A percentile compares a stretch with the other conserved stretches of the same genome.
phyloP scores from a whole-genome alignment of 2,113 vertebrate species.

The Pachycephala philippinensis region DNA sequence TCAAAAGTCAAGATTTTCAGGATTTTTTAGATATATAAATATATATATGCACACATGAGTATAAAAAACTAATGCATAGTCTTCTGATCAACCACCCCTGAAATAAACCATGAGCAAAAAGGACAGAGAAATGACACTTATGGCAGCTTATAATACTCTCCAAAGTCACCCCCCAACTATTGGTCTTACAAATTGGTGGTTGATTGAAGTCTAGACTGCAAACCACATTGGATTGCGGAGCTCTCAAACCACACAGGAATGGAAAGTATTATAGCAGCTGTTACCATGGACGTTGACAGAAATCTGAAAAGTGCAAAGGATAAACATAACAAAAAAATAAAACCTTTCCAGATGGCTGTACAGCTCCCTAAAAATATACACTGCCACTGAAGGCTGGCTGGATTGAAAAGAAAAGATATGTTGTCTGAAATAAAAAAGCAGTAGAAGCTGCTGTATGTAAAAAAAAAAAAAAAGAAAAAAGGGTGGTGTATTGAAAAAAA shows the following conservation, averaged over 20 bases:
- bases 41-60: not conserved
- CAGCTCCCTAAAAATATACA: conserved; percentile 34
- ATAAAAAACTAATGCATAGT: not conserved
- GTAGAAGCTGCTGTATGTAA: not conserved
- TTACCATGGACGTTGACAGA: conserved; percentile 35
- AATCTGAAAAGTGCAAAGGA: conserved; percentile 52
- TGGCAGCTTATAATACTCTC: not conserved
- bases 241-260: conserved; percentile 3
- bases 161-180: not conserved
- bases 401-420: not conserved
- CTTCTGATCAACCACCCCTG: not conserved
- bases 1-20: not conserved
- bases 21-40: not conserved
- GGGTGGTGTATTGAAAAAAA: no score
- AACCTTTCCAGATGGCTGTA: conserved; percentile 45
- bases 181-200: conserved; percentile 25
- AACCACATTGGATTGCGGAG: conserved; percentile 11
- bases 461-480: not conserved
- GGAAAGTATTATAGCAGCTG: conserved; percentile 41
- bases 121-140: not conserved
- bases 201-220: conserved; percentile 40
- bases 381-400: not conserved
- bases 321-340: conserved; percentile 52
- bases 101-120: not conserved
- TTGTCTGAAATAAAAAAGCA: conserved; percentile 19